Conservation (phyloP, 2,113 vertebrate genomes). For the Chloropsis hardwickii region DNA sequence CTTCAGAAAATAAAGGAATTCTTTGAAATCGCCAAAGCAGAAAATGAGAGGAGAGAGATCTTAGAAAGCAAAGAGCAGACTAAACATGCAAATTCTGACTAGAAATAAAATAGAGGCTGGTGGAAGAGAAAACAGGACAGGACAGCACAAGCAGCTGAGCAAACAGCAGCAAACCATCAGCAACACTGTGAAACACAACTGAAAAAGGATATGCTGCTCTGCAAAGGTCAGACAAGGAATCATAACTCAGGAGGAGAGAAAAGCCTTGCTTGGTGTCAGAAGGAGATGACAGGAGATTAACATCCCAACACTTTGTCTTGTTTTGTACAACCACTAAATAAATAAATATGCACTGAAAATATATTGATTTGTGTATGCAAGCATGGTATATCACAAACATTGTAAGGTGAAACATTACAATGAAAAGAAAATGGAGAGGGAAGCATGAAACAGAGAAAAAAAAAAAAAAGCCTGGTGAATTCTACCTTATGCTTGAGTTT, state of each 20-base stretch:
- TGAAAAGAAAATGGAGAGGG: not conserved
- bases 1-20: not conserved
- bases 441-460: not conserved
- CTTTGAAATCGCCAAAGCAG: not conserved
- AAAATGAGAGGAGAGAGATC: not conserved
- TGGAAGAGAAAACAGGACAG: not conserved
- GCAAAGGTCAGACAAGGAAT: not conserved
- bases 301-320: not conserved
- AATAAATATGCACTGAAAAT: not conserved
- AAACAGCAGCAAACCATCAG: not conserved
- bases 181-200: fast-evolving
- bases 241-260: not conserved
- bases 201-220: not conserved
- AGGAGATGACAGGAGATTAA: not conserved
- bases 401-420: not conserved
- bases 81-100: not conserved
- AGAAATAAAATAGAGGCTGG: not conserved
- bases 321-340: not conserved
- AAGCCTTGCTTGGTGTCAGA: not conserved
- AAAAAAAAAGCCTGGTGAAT: not conserved
- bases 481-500: not conserved
- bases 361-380: not conserved
- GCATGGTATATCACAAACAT: not conserved
- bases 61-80: not conserved
- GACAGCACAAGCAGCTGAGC: not conserved